Percentiles rank a stretch among this genome's conserved stretches.
Evolutionary conservation across 2,797 vertebrate genomes (phyloP).

Genomic region (Karalla daura): DNA sequence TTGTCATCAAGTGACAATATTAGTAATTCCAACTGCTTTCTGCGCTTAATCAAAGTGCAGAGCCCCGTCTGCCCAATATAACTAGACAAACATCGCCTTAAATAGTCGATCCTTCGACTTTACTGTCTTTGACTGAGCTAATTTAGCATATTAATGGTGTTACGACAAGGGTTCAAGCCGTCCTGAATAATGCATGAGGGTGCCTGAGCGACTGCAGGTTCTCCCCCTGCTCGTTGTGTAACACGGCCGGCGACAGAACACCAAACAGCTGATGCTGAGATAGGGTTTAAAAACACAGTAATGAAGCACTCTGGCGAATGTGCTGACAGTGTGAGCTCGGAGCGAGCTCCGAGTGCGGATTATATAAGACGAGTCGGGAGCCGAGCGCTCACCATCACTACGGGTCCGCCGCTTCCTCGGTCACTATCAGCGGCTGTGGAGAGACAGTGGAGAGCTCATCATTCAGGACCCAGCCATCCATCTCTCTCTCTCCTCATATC

Average conservation of each 20-base stretch:
- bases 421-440: constrained; percentile 50
- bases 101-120: neutral
- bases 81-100: neutral
- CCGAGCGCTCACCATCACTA: constrained; percentile 32
- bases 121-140: neutral
- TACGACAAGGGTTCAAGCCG: neutral
- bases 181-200: neutral
- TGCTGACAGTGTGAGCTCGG: constrained; percentile 23
- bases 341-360: constrained; percentile 17
- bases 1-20: neutral
- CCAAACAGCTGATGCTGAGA: constrained; percentile 1
- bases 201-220: neutral
- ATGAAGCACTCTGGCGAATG: constrained; percentile 16
- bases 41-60: neutral
- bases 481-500: constrained; percentile 44
- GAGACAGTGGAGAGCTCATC: constrained; percentile 50
- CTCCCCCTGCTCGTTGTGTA: neutral
- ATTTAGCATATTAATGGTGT: neutral
- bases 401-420: constrained; percentile 22
- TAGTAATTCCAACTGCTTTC: neutral
- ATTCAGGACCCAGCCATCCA: constrained; percentile 55
- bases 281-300: constrained; percentile 2
- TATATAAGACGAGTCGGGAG: constrained; percentile 34
- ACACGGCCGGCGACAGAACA: neutral
- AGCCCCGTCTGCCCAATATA: neutral